A percentile compares a stretch with the other conserved stretches of the same genome.
These are phyloP conservation scores for Meta bourneti DNA, from an alignment of 2,888 invertebrate genomes.

Conservation along the genomic window DNA sequence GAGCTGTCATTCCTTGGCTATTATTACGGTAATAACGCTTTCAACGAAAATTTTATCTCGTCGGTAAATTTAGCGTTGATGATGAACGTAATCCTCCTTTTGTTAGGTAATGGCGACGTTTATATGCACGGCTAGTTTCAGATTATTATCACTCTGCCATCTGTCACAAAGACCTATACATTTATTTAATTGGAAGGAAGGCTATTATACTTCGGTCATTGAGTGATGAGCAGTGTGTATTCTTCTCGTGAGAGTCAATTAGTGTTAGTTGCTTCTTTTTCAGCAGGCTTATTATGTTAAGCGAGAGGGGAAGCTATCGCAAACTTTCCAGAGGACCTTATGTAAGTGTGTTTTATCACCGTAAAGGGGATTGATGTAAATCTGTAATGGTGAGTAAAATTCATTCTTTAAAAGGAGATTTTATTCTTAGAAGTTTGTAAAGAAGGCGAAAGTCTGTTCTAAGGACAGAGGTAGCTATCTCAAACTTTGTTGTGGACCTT, in stretches of 20 bases:
- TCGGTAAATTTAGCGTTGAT: conserved; percentile 38
- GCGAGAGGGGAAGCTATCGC: too few species aligned
- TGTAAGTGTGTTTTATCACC: too few species aligned
- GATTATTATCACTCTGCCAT: conserved; percentile 19
- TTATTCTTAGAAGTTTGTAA: too few species aligned
- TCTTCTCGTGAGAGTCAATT: background rate
- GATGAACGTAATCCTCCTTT: conserved; percentile 43
- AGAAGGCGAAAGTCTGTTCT: too few species aligned
- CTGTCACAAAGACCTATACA: conserved; percentile 21
- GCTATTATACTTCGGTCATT: conserved; percentile 7
- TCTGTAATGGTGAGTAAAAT: too few species aligned
- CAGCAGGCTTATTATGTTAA: too few species aligned
- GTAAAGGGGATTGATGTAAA: too few species aligned
- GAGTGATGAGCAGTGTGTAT: background rate
- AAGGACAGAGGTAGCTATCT: too few species aligned
- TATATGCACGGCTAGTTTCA: conserved; percentile 23
- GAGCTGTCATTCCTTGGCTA: conserved; percentile 13
- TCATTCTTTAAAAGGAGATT: too few species aligned
- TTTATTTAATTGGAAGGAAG: conserved; percentile 27
- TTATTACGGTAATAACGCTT: conserved; percentile 45
- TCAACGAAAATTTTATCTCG: conserved; percentile 36
- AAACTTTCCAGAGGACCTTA: too few species aligned
- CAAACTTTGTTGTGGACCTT: too few species aligned
- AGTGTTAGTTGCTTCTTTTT: background rate
- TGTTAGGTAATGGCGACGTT: conserved; percentile 33